Evolutionary conservation across 2,888 invertebrate species (phyloP), one percentile per base, ranked within the genome.

Genomic region (Cenopis cana): DNA sequence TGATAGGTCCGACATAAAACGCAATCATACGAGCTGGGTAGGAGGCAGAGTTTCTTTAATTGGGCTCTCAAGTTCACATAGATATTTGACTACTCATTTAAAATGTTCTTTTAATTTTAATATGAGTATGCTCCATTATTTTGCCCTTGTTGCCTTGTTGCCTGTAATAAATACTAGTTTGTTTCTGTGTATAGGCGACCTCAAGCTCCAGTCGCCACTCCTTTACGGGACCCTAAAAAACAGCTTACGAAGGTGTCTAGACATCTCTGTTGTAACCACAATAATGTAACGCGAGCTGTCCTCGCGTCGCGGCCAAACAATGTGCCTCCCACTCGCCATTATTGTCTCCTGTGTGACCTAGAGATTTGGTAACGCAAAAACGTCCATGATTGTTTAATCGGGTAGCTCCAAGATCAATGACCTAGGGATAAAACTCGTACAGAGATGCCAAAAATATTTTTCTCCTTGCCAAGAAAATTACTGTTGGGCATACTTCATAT

Each of bases 311-410:
- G 46, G n/a, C 68, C 50, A 69, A 72, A 72, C 68, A 65, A 65
- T 64, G 50, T 29, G 46, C 52, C 70, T 54, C 70, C 71, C 67
- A 71, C 71, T 54, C 60, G 55, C 11, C 38, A 59, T 59, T 66
- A 67, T 71, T 71, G 71, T 71, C 71, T 67, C 54, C 69, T 55
- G 54, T 29, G 50, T 71, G 67, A 67, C 61, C 70, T 60, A 66
- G 70, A 70, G 65, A 54, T 55, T 49, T 66, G 36, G 49, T 56
- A 67, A 71, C 36, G 36, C 55, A 61, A 65, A 57, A 69, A 49
- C 49, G 20, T 20, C 4, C 66, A 50, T 20, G 46, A 61, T 60
- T 61, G 46, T 55, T 65, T 50, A 50, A 69, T 60, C 50, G 6
- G 17, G 14, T 33, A 6, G 20, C 9, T 18, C 29, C 14, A 57